These are phyloP conservation scores for Adelognathus sp. DNA, from an alignment of 2,888 invertebrate genomes.

Conservation along the genomic window DNA sequence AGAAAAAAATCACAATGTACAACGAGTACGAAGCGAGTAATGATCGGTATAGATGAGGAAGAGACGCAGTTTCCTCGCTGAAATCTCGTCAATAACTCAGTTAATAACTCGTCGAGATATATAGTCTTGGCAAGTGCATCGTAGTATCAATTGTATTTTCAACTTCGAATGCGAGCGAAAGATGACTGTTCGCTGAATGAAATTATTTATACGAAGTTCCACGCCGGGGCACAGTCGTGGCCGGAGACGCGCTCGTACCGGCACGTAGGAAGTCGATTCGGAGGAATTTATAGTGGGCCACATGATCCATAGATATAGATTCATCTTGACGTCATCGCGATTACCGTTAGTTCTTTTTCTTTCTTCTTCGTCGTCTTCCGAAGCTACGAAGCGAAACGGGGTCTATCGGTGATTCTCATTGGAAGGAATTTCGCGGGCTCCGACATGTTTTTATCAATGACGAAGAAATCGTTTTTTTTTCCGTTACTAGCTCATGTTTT, in stretches of 20 bases:
- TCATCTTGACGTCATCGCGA: constrained; percentile 16
- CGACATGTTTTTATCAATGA: too few species aligned
- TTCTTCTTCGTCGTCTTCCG: background rate
- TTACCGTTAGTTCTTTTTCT: constrained; percentile 6
- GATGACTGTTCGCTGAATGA: background rate
- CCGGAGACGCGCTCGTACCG: background rate
- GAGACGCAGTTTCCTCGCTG: background rate
- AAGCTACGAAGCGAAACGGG: background rate
- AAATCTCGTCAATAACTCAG: background rate
- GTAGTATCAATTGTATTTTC: background rate
- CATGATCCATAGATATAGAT: constrained; percentile 5
- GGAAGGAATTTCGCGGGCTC: background rate
- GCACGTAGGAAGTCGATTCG: constrained; percentile 15
- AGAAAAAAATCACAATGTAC: background rate
- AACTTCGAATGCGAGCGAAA: background rate
- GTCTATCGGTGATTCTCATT: background rate
- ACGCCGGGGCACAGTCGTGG: background rate
- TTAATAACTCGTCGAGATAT: background rate
- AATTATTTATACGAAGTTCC: constrained; percentile 3
- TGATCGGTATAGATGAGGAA: background rate
- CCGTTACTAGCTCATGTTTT: too few species aligned
- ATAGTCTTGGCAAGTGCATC: background rate
- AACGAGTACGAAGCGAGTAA: background rate
- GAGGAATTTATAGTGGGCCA: constrained; percentile 21
- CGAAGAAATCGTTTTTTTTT: too few species aligned